Conservation (phyloP, 2,113 vertebrate genomes). For the Spheniscus mendiculus region DNA sequence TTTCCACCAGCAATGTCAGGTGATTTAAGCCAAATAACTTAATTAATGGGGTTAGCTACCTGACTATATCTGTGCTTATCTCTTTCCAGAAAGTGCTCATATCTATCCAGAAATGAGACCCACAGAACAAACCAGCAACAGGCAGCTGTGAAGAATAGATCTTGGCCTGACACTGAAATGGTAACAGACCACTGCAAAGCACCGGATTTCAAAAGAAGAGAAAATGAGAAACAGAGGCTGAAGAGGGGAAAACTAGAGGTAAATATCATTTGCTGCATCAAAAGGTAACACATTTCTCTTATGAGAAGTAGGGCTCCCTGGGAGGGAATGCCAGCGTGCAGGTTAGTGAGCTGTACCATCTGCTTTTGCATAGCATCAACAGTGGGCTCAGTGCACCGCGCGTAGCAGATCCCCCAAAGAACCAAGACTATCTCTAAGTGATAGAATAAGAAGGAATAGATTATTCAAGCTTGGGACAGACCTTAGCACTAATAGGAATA, state of each 20-base stretch:
- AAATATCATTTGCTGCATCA: neutral
- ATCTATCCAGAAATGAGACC: neutral
- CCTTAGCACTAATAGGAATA: neutral
- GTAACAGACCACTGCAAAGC: neutral
- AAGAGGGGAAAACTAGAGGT: neutral
- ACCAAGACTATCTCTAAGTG: neutral
- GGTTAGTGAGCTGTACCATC: neutral
- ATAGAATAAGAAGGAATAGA: neutral
- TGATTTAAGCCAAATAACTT: neutral
- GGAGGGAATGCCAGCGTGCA: neutral
- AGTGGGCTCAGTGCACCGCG: neutral
- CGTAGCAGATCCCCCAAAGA: rapidly evolving
- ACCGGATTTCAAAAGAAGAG: neutral
- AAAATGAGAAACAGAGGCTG: neutral
- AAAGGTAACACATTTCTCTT: neutral
- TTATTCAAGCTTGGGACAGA: neutral
- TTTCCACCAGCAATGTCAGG: neutral
- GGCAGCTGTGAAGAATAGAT: neutral
- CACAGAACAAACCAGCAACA: neutral
- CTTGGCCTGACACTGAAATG: neutral
- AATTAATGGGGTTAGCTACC: neutral
- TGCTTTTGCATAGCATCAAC: neutral
- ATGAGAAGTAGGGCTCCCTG: neutral
- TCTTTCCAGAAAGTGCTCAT: neutral
- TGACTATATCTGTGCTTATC: neutral